Evolutionary conservation across 2,888 invertebrate genomes (phyloP).

Genomic region (Scelioninae gen. 2): DNA sequence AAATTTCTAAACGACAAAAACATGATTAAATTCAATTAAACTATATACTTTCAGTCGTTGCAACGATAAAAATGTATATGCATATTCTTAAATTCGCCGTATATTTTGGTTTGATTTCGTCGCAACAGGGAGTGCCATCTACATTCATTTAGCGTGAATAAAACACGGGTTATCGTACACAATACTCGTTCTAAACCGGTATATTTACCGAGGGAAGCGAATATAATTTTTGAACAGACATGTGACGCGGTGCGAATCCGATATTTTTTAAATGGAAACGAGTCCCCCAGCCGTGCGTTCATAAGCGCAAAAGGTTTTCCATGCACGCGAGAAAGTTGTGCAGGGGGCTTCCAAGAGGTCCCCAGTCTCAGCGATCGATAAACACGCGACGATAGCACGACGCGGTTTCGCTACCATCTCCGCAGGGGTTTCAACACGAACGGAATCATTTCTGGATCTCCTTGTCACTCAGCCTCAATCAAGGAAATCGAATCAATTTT

Average conservation of each 20-base stretch:
- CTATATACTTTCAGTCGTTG: too few relatives aligned
- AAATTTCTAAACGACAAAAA: too few relatives aligned
- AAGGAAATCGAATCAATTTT: slow-evolving; percentile 32
- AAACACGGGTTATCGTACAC: slow-evolving; percentile 11
- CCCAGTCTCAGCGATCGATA: slow-evolving; percentile 50
- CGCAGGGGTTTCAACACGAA: slow-evolving; percentile 25
- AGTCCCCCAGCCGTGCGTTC: slow-evolving; percentile 30
- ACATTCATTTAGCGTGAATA: too few relatives aligned
- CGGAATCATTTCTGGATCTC: slow-evolving; percentile 31
- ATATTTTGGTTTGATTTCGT: too few relatives aligned
- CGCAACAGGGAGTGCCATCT: too few relatives aligned
- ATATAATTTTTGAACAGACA: too few relatives aligned
- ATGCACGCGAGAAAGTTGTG: slow-evolving; percentile 49
- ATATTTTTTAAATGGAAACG: slow-evolving; percentile 25
- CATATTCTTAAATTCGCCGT: too few relatives aligned
- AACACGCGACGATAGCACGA: slow-evolving; percentile 17
- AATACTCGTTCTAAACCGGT: slow-evolving; percentile 26
- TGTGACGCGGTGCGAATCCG: slow-evolving; percentile 25
- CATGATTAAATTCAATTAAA: too few relatives aligned
- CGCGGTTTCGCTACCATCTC: slow-evolving; percentile 13
- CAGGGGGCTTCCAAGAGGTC: slow-evolving; percentile 45
- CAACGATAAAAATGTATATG: too few relatives aligned
- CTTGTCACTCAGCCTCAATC: slow-evolving; percentile 27
- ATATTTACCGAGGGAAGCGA: slow-evolving; percentile 41
- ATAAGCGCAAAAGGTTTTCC: slow-evolving; percentile 28